phyloP scores from a whole-genome alignment of 2,888 invertebrate genomes.

The Lasiommata megera region DNA sequence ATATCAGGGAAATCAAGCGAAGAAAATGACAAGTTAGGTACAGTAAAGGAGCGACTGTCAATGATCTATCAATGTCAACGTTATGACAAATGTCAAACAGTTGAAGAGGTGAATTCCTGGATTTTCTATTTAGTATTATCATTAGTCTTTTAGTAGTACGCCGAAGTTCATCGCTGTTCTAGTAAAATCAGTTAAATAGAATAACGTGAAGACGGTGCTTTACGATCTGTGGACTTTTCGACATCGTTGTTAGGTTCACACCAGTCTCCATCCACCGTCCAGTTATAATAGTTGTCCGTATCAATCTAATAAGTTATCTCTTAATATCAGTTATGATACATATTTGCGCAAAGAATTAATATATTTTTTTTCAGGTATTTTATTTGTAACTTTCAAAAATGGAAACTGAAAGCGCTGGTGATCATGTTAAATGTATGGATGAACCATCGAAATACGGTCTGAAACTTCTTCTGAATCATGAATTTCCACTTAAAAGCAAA shows the following conservation, averaged over 20 bases:
- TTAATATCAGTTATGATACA: not conserved
- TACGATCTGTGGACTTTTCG: too few relatives aligned
- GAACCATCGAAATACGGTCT: slow-evolving; percentile 85
- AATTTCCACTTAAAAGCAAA: slow-evolving; percentile 87
- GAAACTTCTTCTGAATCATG: slow-evolving; percentile 87
- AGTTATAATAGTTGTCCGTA: not conserved
- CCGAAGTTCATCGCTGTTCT: too few relatives aligned
- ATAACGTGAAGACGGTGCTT: too few relatives aligned
- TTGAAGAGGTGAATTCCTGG: not conserved
- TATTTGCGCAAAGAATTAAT: not conserved
- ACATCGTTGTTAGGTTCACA: not conserved
- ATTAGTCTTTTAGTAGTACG: not conserved
- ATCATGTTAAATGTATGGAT: slow-evolving; percentile 41
- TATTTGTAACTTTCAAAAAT: slow-evolving; percentile 16
- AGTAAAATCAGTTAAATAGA: too few relatives aligned
- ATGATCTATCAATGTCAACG: too few relatives aligned
- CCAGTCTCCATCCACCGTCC: not conserved
- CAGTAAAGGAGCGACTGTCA: too few relatives aligned
- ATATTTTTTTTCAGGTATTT: not conserved
- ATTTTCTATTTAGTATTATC: not conserved
- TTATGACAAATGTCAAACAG: too few relatives aligned
- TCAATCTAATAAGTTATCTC: not conserved
- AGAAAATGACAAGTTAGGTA: too few relatives aligned
- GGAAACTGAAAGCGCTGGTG: slow-evolving; percentile 37
- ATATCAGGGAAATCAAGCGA: too few relatives aligned